These are phyloP conservation scores for Malacoctenus gilli DNA, from an alignment of 2,797 vertebrate species.

Conservation along the genomic window DNA sequence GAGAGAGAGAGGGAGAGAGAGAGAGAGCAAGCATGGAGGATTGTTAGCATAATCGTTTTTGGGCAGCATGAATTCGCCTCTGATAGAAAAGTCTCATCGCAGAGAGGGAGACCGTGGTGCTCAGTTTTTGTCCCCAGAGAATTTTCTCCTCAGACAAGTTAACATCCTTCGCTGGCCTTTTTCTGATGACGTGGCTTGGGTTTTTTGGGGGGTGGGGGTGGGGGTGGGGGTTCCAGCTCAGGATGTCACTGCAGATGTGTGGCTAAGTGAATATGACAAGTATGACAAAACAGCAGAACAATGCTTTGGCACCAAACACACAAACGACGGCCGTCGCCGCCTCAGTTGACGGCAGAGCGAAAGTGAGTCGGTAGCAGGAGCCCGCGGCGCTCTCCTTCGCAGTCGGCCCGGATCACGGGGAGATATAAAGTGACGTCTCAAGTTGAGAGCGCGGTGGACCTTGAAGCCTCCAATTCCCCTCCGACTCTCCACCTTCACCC, in stretches of 20 bases:
- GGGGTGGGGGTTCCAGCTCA: too few species aligned
- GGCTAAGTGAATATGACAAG: constrained; percentile 33
- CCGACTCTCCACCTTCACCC: constrained; percentile 5
- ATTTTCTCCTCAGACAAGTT: constrained; percentile 26
- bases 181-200: constrained; percentile 32
- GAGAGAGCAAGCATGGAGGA: constrained; percentile 4
- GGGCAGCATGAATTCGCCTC: constrained; percentile 22
- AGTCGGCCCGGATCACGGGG: constrained; percentile 29
- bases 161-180: constrained; percentile 29
- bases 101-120: constrained; percentile 24
- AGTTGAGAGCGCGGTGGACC: constrained; percentile 16
- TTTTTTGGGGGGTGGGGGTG: too few species aligned
- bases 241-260: constrained; percentile 34
- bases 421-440: constrained; percentile 38
- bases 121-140: constrained; percentile 22
- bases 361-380: constrained; percentile 2
- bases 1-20: constrained; percentile 16
- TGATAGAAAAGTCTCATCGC: constrained; percentile 32
- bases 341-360: constrained; percentile 28
- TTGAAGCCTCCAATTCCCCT: constrained; percentile 16
- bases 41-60: constrained; percentile 37
- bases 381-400: constrained; percentile 17
- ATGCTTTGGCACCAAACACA: constrained; percentile 23
- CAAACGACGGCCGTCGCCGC: constrained; percentile 14
- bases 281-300: constrained; percentile 26